These are phyloP conservation scores for Cataglyphis hispanica DNA, from an alignment of 1,140 invertebrate species.

Conservation along the genomic window DNA sequence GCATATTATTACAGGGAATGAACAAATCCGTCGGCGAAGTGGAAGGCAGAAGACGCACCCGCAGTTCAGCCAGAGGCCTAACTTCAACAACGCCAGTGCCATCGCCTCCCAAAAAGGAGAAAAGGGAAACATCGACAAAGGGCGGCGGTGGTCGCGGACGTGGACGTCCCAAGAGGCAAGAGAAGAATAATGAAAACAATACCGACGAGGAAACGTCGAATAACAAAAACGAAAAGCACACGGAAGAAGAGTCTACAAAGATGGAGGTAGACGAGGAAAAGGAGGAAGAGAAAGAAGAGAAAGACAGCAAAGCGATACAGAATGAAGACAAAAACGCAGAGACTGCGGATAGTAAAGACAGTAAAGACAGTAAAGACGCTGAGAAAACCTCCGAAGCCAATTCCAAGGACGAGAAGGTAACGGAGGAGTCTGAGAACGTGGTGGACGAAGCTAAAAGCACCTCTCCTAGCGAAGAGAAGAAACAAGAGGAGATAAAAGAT, in stretches of 20 bases:
- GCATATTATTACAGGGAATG: slow-evolving; percentile 77
- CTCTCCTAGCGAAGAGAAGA: slow-evolving; percentile 79
- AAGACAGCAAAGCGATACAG: slow-evolving; percentile 65
- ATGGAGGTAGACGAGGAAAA: slow-evolving; percentile 83
- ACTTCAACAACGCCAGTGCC: slow-evolving; percentile 80
- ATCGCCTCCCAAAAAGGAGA: slow-evolving; percentile 85
- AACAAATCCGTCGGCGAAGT: slow-evolving; percentile 82
- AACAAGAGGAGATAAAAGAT: slow-evolving; percentile 80
- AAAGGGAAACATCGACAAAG: slow-evolving; percentile 82
- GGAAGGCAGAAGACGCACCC: slow-evolving; percentile 86
- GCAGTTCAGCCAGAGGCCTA: slow-evolving; percentile 85
- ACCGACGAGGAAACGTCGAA: slow-evolving; percentile 82
- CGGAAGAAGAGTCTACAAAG: slow-evolving; percentile 82
- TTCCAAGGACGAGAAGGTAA: slow-evolving; percentile 80
- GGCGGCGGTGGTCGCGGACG: slow-evolving; percentile 81
- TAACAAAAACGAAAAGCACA: slow-evolving; percentile 82
- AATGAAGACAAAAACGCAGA: slow-evolving; percentile 72
- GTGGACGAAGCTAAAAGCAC: slow-evolving; percentile 76
- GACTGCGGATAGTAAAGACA: slow-evolving; percentile 72
- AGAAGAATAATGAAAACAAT: slow-evolving; percentile 83
- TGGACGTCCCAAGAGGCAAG: slow-evolving; percentile 84
- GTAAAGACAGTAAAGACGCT: slow-evolving; percentile 72
- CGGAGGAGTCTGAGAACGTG: slow-evolving; percentile 80
- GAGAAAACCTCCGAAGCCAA: slow-evolving; percentile 79
- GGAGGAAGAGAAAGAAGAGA: slow-evolving; percentile 77